These are phyloP conservation scores for Sepioteuthis lessoniana DNA, from an alignment of 2,888 invertebrate genomes.

Conservation along the genomic window DNA sequence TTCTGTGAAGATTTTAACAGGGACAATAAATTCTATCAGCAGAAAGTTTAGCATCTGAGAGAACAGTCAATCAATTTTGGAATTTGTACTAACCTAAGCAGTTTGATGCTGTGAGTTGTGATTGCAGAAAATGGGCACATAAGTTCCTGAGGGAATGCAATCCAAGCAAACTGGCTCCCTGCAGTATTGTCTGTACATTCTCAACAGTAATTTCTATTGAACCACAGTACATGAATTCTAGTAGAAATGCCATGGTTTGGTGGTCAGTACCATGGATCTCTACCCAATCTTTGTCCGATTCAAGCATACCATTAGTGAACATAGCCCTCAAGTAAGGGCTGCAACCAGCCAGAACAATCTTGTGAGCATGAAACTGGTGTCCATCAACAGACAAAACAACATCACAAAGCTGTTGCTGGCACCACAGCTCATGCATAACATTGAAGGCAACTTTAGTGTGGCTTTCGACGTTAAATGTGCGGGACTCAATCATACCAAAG, in stretches of 20 bases:
- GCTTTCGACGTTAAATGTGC: conserved; percentile 67
- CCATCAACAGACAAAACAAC: conserved; percentile 68
- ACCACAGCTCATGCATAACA: conserved; percentile 71
- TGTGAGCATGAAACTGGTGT: conserved; percentile 70
- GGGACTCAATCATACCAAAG: conserved; percentile 68
- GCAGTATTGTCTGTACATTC: conserved; percentile 72
- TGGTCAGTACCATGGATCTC: conserved; percentile 71
- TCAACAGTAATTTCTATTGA: conserved; percentile 69
- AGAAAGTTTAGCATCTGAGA: too few relatives aligned
- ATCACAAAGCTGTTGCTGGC: conserved; percentile 68
- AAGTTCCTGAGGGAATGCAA: conserved; percentile 66
- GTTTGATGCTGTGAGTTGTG: conserved; percentile 70
- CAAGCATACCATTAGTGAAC: conserved; percentile 74
- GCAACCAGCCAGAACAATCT: conserved; percentile 71
- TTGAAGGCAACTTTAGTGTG: conserved; percentile 69
- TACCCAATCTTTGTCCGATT: conserved; percentile 67
- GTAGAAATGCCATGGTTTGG: conserved; percentile 67
- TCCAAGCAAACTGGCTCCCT: conserved; percentile 71
- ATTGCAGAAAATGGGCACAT: conserved; percentile 71
- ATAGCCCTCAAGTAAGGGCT: conserved; percentile 73
- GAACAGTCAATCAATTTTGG: too few relatives aligned
- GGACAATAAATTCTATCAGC: too few relatives aligned
- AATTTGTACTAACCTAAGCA: conserved; percentile 65
- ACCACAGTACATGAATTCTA: conserved; percentile 73
- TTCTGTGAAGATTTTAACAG: too few relatives aligned